A percentile compares a stretch with the other conserved stretches of the same genome.
Conservation (phyloP, 2,797 vertebrate genomes). For the Neoniphon sammara region DNA sequence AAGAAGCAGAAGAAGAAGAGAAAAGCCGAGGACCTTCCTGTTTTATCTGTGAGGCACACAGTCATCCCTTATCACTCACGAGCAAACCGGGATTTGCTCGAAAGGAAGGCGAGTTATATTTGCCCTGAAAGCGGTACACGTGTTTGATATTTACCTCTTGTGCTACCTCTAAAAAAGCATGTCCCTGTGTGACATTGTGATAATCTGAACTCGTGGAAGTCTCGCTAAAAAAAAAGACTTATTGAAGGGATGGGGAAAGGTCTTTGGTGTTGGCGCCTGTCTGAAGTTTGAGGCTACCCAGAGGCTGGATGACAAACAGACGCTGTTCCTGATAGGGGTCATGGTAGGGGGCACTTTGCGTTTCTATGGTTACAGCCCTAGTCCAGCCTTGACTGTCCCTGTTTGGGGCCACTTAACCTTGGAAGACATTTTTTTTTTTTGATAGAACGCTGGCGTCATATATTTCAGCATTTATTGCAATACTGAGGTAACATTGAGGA, state of each 20-base stretch:
- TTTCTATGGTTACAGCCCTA: conserved; percentile 31
- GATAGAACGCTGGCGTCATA: background rate
- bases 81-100: conserved; percentile 47
- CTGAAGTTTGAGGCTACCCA: conserved; percentile 39
- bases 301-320: conserved; percentile 34
- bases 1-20: conserved; percentile 12
- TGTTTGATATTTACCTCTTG: conserved; percentile 63
- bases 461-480: conserved; percentile 14
- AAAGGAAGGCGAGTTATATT: conserved; percentile 11
- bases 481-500: background rate
- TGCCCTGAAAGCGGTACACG: conserved; percentile 36
- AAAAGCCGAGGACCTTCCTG: conserved; percentile 12
- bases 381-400: conserved; percentile 10
- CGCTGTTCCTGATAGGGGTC: conserved; percentile 10
- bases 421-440: conserved; percentile 12
- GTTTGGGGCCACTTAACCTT: conserved; percentile 30
- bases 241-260: conserved; percentile 34
- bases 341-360: conserved; percentile 24
- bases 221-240: conserved; percentile 27
- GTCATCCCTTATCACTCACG: conserved; percentile 51
- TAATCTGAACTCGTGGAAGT: conserved; percentile 13
- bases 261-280: conserved; percentile 41
- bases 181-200: conserved; percentile 45
- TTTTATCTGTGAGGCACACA: conserved; percentile 52
- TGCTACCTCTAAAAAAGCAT: conserved; percentile 20